phyloP scores from a whole-genome alignment of 2,797 vertebrate species.

The Eleutherodactylus coqui region DNA sequence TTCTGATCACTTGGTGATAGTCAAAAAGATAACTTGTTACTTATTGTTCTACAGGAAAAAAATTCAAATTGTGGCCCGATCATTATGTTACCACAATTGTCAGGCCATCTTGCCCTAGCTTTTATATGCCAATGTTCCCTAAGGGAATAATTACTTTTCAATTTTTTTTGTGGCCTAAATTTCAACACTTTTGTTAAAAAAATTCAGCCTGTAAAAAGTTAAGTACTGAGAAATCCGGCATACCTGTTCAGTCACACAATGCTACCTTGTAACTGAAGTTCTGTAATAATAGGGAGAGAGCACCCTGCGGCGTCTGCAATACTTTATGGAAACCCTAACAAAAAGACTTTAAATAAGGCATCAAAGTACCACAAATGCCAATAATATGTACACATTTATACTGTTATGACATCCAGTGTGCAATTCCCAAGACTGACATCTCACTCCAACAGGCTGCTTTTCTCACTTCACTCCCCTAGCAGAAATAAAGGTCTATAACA shows the following conservation, averaged over 20 bases:
- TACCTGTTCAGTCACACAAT: background rate
- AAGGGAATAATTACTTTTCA: no score
- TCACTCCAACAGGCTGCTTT: conserved; percentile 17
- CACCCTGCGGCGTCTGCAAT: background rate
- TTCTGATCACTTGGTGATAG: background rate
- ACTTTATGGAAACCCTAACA: background rate
- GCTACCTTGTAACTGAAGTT: background rate
- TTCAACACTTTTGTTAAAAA: no score
- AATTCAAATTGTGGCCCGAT: background rate
- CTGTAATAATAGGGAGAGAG: background rate
- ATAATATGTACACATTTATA: conserved; percentile 10
- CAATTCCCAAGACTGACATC: conserved; percentile 31
- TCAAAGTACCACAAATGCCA: background rate
- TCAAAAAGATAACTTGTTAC: background rate
- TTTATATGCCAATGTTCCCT: no score
- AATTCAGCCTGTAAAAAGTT: no score
- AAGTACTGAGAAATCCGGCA: background rate
- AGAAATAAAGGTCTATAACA: conserved; percentile 24
- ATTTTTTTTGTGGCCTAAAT: no score
- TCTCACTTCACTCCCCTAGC: conserved; percentile 17
- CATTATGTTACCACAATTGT: background rate
- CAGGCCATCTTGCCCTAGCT: background rate
- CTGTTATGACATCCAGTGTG: background rate
- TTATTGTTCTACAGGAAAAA: background rate
- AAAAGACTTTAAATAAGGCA: background rate